Base-by-base conservation (phyloP, 2,888 invertebrate species). In the Oscheius myriophilus region DNA sequence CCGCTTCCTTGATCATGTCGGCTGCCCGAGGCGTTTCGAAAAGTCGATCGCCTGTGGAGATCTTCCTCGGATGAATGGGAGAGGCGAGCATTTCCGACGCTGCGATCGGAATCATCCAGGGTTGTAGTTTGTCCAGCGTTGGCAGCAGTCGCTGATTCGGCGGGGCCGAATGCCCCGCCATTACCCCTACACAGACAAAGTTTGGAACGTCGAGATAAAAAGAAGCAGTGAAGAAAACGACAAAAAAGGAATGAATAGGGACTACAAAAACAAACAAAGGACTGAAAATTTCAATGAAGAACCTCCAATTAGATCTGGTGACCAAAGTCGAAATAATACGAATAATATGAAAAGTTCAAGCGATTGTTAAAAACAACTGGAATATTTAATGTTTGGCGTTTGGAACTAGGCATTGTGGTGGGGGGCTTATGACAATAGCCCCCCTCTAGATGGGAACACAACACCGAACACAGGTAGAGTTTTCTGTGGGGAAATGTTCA, bases 91-190 rank as follows among this genome's bases (percentile, higher is more conserved):
- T 72, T 58, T 77, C 79, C 16, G 66, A 45, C 0, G 73, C 75
- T 14, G 76, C 75, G 43, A 82, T 76, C 1, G 82, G 82, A 54
- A 82, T 71, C 81, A 82, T 82, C 82, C 82, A 82, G 61, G 82
- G 79, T 68, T 82, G 77, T 23, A 80, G 73, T 43, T 71, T 67
- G 58, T 77, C 77, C 53, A 79, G 67, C 23, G 75, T 69, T 58
- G 80, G 79, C 26, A 79, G 65, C 1, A 75, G 70, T 43, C 71
- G 68, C 51, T 62, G 63, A 16, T 59, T 51, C 12, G 42, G 66
- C 54, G 70, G 66, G 68, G 73, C 72, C 67, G 61, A 33, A 23
- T 51, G 68, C 51, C 68, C 55, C 57, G 55, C 55, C 72, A 71
- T 73, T 61, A 46, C 23, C 45, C 26, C 42, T 39, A 21, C 42